Base-by-base conservation (phyloP, 2,113 vertebrate genomes). In the Takifugu flavidus region DNA sequence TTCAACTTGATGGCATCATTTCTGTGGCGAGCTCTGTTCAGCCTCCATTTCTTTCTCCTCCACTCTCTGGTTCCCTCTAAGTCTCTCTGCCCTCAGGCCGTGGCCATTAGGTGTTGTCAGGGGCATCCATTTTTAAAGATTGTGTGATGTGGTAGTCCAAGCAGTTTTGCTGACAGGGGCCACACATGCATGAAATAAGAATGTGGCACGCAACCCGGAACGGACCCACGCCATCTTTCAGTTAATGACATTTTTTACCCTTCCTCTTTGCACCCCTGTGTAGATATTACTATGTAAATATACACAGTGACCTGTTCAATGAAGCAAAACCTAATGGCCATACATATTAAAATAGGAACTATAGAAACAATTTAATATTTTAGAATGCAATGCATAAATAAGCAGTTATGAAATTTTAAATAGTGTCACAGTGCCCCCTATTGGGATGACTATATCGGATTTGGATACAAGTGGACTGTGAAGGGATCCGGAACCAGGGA, bases 401-500 rank as follows among this genome's bases (percentile, higher is more conserved):
- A 58, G 31, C 28, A 34, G 54, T 42, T 28, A 14, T 56, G 27
- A 69, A 71, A 69, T 72, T 43, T 43, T 60, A 64, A 59, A 65
- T 47, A 20, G 13, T 70, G 34, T 27, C 69, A 74, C 72, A 80
- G 65, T 83, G 60, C 82, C 88, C 66, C 80, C 89, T 86, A 31
- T 1, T 82, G 88, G 76, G 14, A 5, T 6, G 7, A 11, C 34
- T 39, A 46, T n/a, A 20, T 46, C 1, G 13, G 15, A n/a, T 46
- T 13, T 2, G 45, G 3, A n/a, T 13, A 43, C 5, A 43, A 43
- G 12, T 43, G 42, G 42, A 43, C 13, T 15, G 14, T 45, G 45
- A 74, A 80, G 82, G 82, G 76, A 74, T 80, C 78, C 55, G 80
- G 59, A 83, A 78, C 69, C 77, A 79, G 77, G 60, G 76, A 79